Evolutionary conservation across 2,888 invertebrate genomes (phyloP).

Genomic region (Drosophila paranaensis): DNA sequence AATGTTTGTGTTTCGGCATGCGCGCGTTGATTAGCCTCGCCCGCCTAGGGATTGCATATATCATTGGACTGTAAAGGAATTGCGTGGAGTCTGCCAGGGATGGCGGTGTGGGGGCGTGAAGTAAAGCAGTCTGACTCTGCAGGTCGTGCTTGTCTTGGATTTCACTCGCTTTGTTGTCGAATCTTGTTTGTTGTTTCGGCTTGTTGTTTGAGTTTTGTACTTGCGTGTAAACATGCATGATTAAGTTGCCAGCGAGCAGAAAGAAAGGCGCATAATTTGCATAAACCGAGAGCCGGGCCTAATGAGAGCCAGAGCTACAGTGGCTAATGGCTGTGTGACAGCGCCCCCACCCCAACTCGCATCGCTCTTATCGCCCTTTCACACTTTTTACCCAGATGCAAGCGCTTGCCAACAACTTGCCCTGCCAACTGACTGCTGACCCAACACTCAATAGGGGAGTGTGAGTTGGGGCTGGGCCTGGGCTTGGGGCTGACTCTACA

Average conservation of each 20-base stretch:
- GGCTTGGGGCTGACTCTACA: background rate
- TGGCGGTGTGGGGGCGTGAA: too few species aligned
- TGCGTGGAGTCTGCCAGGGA: background rate
- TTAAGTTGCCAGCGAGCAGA: constrained; percentile 61
- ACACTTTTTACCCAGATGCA: constrained; percentile 55
- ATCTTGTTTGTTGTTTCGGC: constrained; percentile 36
- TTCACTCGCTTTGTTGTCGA: constrained; percentile 48
- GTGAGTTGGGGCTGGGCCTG: background rate
- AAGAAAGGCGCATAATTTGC: constrained; percentile 55
- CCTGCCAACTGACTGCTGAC: constrained; percentile 56
- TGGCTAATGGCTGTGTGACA: constrained; percentile 51
- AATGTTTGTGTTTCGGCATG: constrained; percentile 75
- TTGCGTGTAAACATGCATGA: constrained; percentile 79
- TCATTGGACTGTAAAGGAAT: constrained; percentile 19
- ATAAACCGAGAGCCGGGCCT: constrained; percentile 51
- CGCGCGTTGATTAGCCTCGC: constrained; percentile 66
- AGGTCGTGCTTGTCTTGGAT: constrained; percentile 30
- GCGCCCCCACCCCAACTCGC: background rate
- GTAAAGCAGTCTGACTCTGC: constrained; percentile 4
- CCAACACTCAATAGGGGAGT: constrained; percentile 19
- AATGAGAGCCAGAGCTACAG: constrained; percentile 36
- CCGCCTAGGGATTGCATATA: constrained; percentile 47
- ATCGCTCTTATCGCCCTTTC: constrained; percentile 53
- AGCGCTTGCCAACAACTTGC: constrained; percentile 41
- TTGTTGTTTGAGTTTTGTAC: constrained; percentile 73